These are phyloP conservation scores for Ephestia elutella DNA, from an alignment of 1,140 invertebrate genomes.

Conservation along the genomic window DNA sequence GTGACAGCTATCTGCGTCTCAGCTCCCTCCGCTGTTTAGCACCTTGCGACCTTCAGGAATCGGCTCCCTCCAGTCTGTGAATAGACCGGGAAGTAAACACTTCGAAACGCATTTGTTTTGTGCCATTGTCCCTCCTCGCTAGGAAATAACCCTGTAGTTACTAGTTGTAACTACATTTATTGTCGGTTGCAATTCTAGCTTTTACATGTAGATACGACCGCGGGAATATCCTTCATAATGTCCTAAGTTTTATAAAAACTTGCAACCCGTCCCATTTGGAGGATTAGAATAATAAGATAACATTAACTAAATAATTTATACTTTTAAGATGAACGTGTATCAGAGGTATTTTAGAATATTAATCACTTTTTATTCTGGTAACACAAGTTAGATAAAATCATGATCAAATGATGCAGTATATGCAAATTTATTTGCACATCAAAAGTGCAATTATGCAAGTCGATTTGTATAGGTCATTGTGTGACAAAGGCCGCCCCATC, in stretches of 20 bases:
- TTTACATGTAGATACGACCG: background rate
- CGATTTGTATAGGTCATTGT: conserved; percentile 12
- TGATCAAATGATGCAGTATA: conserved; percentile 3
- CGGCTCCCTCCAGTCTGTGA: conserved; percentile 32
- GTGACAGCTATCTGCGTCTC: conserved; percentile 45
- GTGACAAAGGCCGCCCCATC: conserved; percentile 20
- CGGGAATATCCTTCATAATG: no score
- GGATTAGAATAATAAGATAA: no score
- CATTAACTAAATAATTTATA: no score
- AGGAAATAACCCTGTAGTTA: conserved; percentile 9
- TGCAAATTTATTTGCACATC: background rate
- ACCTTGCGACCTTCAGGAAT: conserved; percentile 51
- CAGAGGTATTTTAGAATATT: no score
- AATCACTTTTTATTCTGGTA: no score
- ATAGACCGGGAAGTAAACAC: conserved; percentile 48
- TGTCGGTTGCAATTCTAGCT: conserved; percentile 9
- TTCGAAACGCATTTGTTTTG: conserved; percentile 39
- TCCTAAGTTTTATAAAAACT: no score
- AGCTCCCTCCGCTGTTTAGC: conserved; percentile 41
- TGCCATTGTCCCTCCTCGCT: conserved; percentile 6
- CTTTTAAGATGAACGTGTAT: no score
- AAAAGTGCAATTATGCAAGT: conserved; percentile 17
- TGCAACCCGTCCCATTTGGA: no score
- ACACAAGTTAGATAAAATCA: background rate
- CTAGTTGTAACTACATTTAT: conserved; percentile 13